Percentiles rank a stretch among this genome's conserved stretches.
Conservation (phyloP, 2,113 vertebrate species). For the Mugil cephalus region DNA sequence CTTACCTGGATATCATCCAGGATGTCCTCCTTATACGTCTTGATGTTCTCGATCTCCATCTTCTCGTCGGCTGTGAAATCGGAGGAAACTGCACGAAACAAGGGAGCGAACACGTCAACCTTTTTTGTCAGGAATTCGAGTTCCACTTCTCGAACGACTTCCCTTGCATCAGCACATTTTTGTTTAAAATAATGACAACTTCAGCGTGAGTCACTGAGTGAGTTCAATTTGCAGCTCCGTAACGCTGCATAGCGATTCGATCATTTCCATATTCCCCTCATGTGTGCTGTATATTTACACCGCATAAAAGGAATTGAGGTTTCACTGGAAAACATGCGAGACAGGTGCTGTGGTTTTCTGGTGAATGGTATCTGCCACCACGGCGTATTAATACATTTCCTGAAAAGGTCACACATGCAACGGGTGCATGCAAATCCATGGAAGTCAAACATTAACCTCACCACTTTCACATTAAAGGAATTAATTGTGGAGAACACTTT, state of each 20-base stretch:
- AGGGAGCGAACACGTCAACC: neutral
- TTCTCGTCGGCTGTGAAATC: constrained; percentile 86
- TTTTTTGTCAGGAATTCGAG: neutral
- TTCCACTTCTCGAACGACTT: neutral
- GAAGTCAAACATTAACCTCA: neutral
- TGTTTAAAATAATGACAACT: neutral
- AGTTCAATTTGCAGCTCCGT: no score
- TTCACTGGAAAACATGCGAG: neutral
- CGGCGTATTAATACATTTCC: constrained; percentile 4
- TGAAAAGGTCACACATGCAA: neutral
- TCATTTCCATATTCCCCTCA: no score
- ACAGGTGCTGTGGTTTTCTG: constrained; percentile 37
- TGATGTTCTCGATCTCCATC: constrained; percentile 89
- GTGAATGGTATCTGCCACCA: constrained; percentile 13
- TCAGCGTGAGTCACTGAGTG: no score
- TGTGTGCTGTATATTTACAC: no score
- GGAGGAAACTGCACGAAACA: constrained; percentile 76
- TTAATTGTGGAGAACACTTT: no score
- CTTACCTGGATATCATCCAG: constrained; percentile 92
- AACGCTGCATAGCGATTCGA: no score
- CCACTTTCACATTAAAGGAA: no score
- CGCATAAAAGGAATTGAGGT: neutral
- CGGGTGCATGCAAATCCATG: neutral
- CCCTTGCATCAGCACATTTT: neutral
- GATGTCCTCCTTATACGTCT: constrained; percentile 86